A percentile compares a stretch with the other conserved stretches of the same genome.
Evolutionary conservation across 1,140 invertebrate species (phyloP).

Genomic region (Octopus bimaculoides): DNA sequence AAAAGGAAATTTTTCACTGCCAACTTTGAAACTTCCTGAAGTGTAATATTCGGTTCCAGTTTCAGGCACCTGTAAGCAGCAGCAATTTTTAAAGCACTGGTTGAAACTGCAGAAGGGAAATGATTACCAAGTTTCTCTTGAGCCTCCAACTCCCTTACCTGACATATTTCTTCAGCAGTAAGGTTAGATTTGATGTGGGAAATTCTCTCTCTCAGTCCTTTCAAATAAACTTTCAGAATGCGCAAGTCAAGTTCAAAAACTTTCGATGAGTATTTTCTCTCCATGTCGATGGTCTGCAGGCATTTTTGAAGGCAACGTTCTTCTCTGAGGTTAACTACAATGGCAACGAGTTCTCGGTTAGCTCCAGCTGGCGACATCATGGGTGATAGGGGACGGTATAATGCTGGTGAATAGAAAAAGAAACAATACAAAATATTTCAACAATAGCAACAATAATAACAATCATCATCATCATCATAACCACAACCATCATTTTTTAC

Average conservation of each 20-base stretch:
- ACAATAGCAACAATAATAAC: no score
- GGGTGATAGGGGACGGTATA: no score
- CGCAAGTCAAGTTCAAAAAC: constrained; percentile 44
- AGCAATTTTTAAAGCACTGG: constrained; percentile 48
- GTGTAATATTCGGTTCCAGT: constrained; percentile 12
- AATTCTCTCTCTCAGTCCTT: constrained; percentile 45
- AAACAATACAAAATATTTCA: no score
- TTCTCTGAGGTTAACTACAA: constrained; percentile 47
- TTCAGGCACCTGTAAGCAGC: constrained; percentile 41
- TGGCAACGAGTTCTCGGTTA: constrained; percentile 44
- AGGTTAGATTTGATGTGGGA: constrained; percentile 44
- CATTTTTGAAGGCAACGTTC: constrained; percentile 44
- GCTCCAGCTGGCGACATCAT: neutral
- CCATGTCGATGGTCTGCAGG: constrained; percentile 41
- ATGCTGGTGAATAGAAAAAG: no score
- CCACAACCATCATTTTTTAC: no score
- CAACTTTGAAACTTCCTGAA: no score
- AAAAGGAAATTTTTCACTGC: no score
- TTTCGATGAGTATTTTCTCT: constrained; percentile 43
- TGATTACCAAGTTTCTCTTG: constrained; percentile 38
- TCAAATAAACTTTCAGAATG: constrained; percentile 45
- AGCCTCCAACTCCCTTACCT: constrained; percentile 38
- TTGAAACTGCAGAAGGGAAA: constrained; percentile 30
- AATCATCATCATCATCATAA: no score
- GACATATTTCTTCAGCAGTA: constrained; percentile 41